These are phyloP conservation scores for Okapia johnstoni DNA, from an alignment of 2,113 vertebrate species.

Conservation along the genomic window DNA sequence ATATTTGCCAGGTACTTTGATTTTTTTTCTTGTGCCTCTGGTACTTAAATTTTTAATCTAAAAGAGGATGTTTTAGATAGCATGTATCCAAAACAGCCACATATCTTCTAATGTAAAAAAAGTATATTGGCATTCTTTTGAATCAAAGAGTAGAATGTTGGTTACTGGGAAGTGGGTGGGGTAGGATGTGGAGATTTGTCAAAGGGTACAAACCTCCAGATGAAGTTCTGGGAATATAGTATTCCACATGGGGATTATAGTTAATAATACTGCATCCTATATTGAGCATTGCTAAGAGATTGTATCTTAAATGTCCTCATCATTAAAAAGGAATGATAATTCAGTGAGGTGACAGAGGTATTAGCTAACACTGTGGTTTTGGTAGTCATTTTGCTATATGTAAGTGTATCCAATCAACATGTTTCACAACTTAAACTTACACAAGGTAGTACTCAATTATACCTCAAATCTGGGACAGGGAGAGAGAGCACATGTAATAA, in stretches of 20 bases:
- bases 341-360: neutral
- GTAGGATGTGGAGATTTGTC: neutral
- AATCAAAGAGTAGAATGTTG: neutral
- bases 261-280: neutral
- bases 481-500: neutral
- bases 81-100: neutral
- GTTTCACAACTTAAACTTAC: neutral
- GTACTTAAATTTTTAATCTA: neutral
- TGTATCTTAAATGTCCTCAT: neutral
- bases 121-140: neutral
- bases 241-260: neutral
- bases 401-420: neutral
- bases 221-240: neutral
- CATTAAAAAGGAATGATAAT: neutral
- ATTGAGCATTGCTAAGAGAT: neutral
- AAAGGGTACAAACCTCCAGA: neutral
- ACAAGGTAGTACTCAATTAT: neutral
- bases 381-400: neutral
- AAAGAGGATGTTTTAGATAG: neutral
- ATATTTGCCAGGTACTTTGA: neutral
- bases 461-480: neutral
- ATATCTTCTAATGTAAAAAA: neutral
- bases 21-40: neutral
- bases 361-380: neutral
- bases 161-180: neutral